These are phyloP conservation scores for Tarsius wallacei DNA, from an alignment of 2,797 vertebrate species.

Conservation along the genomic window DNA sequence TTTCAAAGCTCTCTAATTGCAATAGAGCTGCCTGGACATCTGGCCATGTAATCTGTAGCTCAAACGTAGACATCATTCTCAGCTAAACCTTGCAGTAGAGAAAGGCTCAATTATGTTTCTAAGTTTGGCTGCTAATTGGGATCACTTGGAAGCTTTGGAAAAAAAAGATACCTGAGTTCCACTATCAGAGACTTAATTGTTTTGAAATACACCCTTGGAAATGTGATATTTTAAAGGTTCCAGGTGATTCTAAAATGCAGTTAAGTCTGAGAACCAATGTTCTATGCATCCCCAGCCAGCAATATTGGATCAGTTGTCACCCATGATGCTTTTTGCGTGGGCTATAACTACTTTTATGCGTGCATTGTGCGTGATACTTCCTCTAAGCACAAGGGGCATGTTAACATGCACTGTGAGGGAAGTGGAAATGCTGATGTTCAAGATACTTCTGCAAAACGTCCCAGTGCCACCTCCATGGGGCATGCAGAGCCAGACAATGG, in stretches of 20 bases:
- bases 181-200: not conserved
- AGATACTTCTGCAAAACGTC: not conserved
- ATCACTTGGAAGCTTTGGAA: not conserved
- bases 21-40: not conserved
- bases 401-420: accelerated
- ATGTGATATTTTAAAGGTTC: not conserved
- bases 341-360: too few relatives aligned
- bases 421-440: accelerated
- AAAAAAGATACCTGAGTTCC: accelerated
- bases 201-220: not conserved
- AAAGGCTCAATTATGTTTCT: not conserved
- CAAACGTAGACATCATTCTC: not conserved
- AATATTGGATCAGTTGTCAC: not conserved
- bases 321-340: not conserved
- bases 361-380: accelerated
- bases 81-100: not conserved
- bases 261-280: not conserved
- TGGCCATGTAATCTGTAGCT: not conserved
- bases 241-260: not conserved
- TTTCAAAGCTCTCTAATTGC: not conserved
- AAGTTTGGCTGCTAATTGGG: not conserved
- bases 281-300: not conserved
- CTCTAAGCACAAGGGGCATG: accelerated
- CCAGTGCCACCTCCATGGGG: accelerated
- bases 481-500: accelerated